Evolutionary conservation across 2,113 vertebrate species (phyloP), one percentile per base, ranked within the genome.

Genomic region (Dicerorhinus sumatrensis): DNA sequence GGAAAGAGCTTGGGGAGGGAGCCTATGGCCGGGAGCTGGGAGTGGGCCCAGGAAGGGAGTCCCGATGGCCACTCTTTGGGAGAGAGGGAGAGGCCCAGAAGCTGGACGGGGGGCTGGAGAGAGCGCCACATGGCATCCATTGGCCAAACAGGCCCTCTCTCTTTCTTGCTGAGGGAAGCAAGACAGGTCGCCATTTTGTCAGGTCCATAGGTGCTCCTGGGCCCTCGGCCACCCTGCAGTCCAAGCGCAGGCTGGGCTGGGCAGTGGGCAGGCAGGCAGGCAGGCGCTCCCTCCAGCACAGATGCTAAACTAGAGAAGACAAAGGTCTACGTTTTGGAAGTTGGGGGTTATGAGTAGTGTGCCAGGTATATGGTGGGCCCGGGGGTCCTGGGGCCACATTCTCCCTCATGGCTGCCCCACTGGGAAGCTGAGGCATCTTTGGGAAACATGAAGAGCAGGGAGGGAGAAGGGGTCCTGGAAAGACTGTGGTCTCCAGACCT

Each of bases 301-400:
- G 36, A 48, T 25, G 1, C 18, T 4, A 4, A 20, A 17, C 5
- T 2, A 21, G 62, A 48, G 46, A n/a, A 39, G 67, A 62, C 36
- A 1, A 2, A 8, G 0, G 14, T 65, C 73, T 36, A 25, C 20
- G 6, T 33, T 36, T 51, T 2, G 1, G 33, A 63, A 73, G 27
- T 0, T 2, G 58, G 20, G 16, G 3, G 39, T 23, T 25, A 6
- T 0, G 31, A 16, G 77, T 2, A 0, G 13, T 3, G 11, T 17
- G 46, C 23, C 10, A 17, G 6, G 20, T 1, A 0, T 0, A 0
- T 2, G 18, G 25, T 33, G 1, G 60, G 54, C 17, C 42, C n/a
- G 33, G 31, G 33, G 17, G 9, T 25, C n/a, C 63, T 1, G 14
- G 56, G 56, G 42, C 46, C 27, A 3, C 31, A 3, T 11, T 62